These are phyloP conservation scores for Epiblema foenella DNA, from an alignment of 2,888 invertebrate genomes.

Conservation along the genomic window DNA sequence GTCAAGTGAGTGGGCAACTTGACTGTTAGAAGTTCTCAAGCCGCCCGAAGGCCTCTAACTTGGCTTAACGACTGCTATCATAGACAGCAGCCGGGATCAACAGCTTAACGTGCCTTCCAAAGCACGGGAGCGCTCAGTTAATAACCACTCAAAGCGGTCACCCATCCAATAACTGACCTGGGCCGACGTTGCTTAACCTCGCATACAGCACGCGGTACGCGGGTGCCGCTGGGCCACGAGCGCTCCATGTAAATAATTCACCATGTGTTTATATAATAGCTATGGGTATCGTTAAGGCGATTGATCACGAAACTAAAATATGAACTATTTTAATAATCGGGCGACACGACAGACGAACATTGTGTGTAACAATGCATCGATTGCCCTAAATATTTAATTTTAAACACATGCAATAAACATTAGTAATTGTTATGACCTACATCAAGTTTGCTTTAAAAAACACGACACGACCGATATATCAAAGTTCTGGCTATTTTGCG, in stretches of 20 bases:
- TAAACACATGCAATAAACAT: conserved; percentile 31
- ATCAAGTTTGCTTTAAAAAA: conserved; percentile 30
- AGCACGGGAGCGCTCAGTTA: too few species aligned
- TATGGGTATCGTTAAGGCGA: not conserved
- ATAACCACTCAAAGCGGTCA: too few species aligned
- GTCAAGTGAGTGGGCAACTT: too few species aligned
- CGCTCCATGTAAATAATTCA: not conserved
- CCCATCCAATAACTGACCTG: too few species aligned
- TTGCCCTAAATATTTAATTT: conserved; percentile 5
- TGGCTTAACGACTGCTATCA: too few species aligned
- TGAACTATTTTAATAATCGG: not conserved
- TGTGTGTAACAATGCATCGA: conserved; percentile 6
- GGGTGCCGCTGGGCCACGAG: too few species aligned
- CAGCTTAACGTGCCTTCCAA: too few species aligned
- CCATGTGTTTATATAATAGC: not conserved
- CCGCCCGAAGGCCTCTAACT: too few species aligned
- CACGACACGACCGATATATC: conserved; percentile 53
- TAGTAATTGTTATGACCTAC: conserved; percentile 33
- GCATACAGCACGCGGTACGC: too few species aligned
- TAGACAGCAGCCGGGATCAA: too few species aligned
- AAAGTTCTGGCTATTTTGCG: conserved; percentile 60
- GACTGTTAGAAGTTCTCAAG: too few species aligned
- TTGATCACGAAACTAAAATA: not conserved
- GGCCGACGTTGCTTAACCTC: too few species aligned
- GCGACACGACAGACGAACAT: not conserved